phyloP scores from a whole-genome alignment of 2,888 invertebrate species.

The Coleophora deauratella region DNA sequence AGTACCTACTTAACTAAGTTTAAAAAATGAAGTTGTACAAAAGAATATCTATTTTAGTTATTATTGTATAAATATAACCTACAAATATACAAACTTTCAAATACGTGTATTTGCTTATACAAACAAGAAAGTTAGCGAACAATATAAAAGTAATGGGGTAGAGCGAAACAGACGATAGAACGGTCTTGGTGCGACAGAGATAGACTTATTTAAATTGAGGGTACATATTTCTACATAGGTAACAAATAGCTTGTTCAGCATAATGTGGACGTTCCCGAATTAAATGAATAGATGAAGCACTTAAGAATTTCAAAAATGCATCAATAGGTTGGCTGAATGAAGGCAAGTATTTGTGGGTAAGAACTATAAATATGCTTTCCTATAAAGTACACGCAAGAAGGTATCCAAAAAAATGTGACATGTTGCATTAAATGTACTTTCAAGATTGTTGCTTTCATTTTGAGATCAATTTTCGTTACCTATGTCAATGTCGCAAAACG shows the following conservation, averaged over 20 bases:
- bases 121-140: constrained; percentile 75
- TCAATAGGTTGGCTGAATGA: too few species aligned
- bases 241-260: constrained; percentile 69
- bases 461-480: too few species aligned
- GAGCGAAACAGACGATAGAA: constrained; percentile 41
- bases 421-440: too few species aligned
- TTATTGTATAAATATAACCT: constrained; percentile 63
- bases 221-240: constrained; percentile 74
- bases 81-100: constrained; percentile 73
- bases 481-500: too few species aligned
- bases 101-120: constrained; percentile 74
- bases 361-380: too few species aligned
- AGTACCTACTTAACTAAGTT: too few species aligned
- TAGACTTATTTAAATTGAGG: constrained; percentile 69
- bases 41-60: constrained; percentile 42
- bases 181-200: constrained; percentile 44
- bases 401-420: too few species aligned
- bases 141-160: constrained; percentile 74
- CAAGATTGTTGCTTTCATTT: too few species aligned
- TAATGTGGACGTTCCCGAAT: constrained; percentile 51
- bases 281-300: too few species aligned
- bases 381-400: too few species aligned
- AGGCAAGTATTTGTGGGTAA: too few species aligned
- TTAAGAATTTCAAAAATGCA: too few species aligned
- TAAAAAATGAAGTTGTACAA: constrained; percentile 26